These are phyloP conservation scores for Cartodere bifasciata DNA, from an alignment of 2,888 invertebrate genomes.

Conservation along the genomic window DNA sequence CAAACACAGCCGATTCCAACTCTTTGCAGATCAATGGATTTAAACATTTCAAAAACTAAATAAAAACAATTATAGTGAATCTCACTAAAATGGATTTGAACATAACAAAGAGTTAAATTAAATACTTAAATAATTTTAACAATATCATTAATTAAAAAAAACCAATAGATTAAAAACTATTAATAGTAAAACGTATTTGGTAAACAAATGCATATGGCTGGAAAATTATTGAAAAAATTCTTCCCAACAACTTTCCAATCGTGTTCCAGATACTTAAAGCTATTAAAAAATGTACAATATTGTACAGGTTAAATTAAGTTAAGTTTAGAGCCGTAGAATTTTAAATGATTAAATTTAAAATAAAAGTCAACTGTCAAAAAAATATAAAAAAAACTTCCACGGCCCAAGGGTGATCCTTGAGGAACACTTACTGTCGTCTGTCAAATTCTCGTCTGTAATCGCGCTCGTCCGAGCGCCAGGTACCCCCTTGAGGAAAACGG, in stretches of 20 bases:
- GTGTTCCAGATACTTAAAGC: not conserved
- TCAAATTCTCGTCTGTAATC: constrained; percentile 32
- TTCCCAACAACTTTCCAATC: constrained; percentile 1
- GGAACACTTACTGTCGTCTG: constrained; percentile 21
- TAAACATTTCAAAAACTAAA: not conserved
- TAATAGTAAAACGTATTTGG: constrained; percentile 21
- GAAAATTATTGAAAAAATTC: constrained; percentile 19
- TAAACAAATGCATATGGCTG: constrained; percentile 19
- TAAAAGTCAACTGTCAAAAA: not conserved
- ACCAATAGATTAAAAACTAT: constrained; percentile 13
- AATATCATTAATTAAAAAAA: too few relatives aligned
- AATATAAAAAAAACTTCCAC: too few relatives aligned
- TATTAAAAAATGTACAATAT: constrained; percentile 1
- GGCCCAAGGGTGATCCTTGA: not conserved
- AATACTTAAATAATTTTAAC: too few relatives aligned
- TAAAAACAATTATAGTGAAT: constrained; percentile 6
- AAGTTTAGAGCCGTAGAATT: not conserved
- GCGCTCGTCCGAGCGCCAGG: constrained; percentile 32
- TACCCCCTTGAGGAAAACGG: constrained; percentile 27
- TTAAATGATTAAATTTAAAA: constrained; percentile 2
- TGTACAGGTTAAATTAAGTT: constrained; percentile 4
- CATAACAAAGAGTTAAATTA: constrained; percentile 12
- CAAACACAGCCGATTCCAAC: constrained; percentile 20
- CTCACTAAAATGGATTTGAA: constrained; percentile 5
- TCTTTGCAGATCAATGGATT: constrained; percentile 9